Base-by-base conservation (phyloP, 1,140 invertebrate genomes). In the Cyclargus thomasi region DNA sequence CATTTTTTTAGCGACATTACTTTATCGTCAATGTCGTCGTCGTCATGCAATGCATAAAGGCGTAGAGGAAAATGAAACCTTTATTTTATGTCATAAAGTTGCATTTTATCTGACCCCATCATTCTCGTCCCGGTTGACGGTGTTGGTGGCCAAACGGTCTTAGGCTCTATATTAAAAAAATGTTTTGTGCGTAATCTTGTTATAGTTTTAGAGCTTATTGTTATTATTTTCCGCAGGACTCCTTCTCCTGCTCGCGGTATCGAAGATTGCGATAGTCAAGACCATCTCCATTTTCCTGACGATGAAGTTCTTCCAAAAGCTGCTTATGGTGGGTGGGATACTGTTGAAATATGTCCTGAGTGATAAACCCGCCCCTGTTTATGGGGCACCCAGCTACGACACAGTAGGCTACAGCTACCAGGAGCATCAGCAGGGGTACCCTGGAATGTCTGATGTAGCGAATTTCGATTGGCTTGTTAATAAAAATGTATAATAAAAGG, bases 331-430 rank as follows among this genome's bases (percentile, higher is more conserved):
- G 0, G 79, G 71, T 0, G 86, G 82, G 1, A 11, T 89, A 0
- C 35, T 87, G 10, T 68, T 89, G 20, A 82, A 78, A 29, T 77
- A 82, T 59, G 80, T 81, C 69, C 71, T 89, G 74, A 80, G 81
- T 55, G 68, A 72, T 22, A 68, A 70, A 23, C 73, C 78, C 21
- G 23, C 77, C 1, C 67, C 78, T 0, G 70, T 80, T 47, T 88
- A 88, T 59, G 85, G 86, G 0, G 66, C 79, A 4, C 86, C 86
- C 0, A 73, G 82, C 0, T 89, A 89, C 63, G 85, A 89, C 63
- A 89, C 85, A 0, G 72, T 89, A 5, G 85, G 85, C 3, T 88
- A 88, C 69, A 88, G 83, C 59, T 87, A 89, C 20, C 82, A 82
- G 0, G 79, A 47, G 22, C 20, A 65, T 53, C 70, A 67, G 16